Evolutionary conservation across 2,888 invertebrate genomes (phyloP).

Genomic region (Tenthredo amoena): DNA sequence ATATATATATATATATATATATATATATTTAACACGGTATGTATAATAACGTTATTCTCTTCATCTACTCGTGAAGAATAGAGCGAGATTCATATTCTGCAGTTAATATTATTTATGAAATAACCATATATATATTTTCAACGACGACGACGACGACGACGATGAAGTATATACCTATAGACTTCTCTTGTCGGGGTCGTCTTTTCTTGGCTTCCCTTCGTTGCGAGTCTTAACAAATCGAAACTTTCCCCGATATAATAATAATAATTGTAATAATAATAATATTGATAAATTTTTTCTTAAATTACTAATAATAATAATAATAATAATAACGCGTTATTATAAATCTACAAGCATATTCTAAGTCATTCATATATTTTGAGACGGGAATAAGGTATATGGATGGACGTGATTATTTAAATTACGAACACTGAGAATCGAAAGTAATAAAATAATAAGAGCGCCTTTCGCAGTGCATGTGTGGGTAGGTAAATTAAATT

Average conservation of each 20-base stretch:
- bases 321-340: neutral
- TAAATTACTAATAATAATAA: neutral
- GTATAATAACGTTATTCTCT: neutral
- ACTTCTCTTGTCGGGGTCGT: neutral
- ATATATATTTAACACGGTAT: neutral
- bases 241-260: slow-evolving; percentile 25
- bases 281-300: neutral
- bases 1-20: neutral
- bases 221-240: slow-evolving; percentile 25
- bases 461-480: neutral
- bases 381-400: neutral
- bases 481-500: neutral
- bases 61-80: neutral
- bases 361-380: neutral
- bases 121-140: neutral
- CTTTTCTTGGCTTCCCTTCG: slow-evolving; percentile 33
- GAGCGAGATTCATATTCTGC: neutral
- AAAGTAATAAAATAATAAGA: neutral
- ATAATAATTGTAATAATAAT: neutral
- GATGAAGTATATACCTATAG: neutral
- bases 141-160: neutral
- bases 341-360: neutral
- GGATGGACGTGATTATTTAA: neutral
- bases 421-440: neutral
- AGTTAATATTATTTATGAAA: neutral